Conservation (phyloP, 2,113 vertebrate genomes). For the Vicugna pacos region DNA sequence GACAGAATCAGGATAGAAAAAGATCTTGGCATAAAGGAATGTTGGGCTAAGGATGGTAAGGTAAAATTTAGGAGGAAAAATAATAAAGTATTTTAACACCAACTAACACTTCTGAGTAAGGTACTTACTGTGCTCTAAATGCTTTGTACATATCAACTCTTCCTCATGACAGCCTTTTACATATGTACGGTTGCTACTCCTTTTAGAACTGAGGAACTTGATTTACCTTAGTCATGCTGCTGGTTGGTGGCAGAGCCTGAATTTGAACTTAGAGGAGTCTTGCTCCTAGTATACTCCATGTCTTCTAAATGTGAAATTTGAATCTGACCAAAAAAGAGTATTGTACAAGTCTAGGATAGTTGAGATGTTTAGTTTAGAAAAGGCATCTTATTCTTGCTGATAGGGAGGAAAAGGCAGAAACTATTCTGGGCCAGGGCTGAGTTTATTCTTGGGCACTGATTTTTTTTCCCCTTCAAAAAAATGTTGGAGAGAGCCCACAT, state of each 20-base stretch:
- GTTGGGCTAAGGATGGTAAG: neutral
- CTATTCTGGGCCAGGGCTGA: neutral
- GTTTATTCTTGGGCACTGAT: neutral
- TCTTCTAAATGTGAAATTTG: neutral
- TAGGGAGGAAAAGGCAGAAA: neutral
- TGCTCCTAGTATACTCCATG: neutral
- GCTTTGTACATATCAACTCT: neutral
- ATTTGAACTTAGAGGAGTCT: neutral
- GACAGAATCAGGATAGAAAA: neutral
- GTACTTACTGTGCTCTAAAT: neutral
- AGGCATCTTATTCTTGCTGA: neutral
- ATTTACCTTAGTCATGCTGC: neutral
- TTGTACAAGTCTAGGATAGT: neutral
- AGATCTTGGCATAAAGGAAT: slow-evolving; percentile 6
- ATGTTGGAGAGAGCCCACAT: neutral
- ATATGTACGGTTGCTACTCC: neutral
- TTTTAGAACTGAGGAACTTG: slow-evolving; percentile 8
- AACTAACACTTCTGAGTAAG: neutral
- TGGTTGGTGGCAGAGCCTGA: neutral
- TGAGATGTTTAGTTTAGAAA: slow-evolving; percentile 17
- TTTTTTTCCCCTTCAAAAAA: neutral
- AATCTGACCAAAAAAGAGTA: neutral
- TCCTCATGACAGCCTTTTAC: neutral
- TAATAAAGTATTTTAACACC: neutral
- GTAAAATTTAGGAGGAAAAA: neutral